phyloP scores from a whole-genome alignment of 2,888 invertebrate genomes.

The Torymus auratus region DNA sequence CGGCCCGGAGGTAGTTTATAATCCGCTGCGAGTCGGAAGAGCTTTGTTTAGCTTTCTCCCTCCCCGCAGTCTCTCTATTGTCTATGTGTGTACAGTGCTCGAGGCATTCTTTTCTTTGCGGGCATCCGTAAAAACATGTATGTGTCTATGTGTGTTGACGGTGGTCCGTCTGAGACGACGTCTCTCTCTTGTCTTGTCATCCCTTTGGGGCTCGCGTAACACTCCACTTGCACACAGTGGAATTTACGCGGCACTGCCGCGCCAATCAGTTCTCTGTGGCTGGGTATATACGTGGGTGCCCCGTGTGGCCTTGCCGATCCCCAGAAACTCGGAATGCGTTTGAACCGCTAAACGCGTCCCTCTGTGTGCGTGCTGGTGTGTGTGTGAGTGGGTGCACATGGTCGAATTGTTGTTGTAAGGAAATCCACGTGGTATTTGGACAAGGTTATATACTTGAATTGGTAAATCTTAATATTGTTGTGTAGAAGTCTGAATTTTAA shows the following conservation, averaged over 20 bases:
- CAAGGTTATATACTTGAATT: too few relatives aligned
- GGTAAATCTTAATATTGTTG: too few relatives aligned
- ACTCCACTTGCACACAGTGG: background rate
- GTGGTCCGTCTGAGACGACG: background rate
- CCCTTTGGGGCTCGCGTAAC: background rate
- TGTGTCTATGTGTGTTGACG: too few relatives aligned
- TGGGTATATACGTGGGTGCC: background rate
- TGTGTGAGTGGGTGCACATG: too few relatives aligned
- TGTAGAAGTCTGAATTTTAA: too few relatives aligned
- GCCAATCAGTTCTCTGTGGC: background rate
- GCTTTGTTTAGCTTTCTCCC: background rate
- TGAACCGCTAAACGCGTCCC: too few relatives aligned
- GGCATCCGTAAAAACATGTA: background rate
- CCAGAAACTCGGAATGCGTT: too few relatives aligned
- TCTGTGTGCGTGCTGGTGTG: too few relatives aligned
- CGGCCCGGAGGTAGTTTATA: background rate
- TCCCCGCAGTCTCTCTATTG: background rate
- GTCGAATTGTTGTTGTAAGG: too few relatives aligned
- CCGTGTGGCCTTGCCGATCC: too few relatives aligned
- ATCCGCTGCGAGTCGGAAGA: background rate
- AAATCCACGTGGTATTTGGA: too few relatives aligned
- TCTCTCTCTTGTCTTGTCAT: background rate
- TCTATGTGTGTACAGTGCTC: background rate
- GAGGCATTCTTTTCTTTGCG: background rate
- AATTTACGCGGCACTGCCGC: background rate